Base-by-base conservation (phyloP, 2,113 vertebrate genomes). In the Amphiprion percula region DNA sequence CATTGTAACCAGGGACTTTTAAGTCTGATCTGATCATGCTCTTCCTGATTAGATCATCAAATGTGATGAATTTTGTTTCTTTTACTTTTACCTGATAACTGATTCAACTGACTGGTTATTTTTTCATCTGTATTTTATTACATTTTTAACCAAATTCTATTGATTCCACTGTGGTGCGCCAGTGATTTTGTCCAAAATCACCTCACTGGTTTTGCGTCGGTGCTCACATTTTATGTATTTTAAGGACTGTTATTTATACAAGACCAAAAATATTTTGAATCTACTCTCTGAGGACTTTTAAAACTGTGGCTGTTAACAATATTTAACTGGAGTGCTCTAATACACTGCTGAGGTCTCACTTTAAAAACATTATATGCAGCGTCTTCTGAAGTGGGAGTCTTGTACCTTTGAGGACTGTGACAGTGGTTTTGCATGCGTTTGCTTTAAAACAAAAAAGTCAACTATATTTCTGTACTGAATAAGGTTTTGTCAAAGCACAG, bases 171-270 rank as follows among this genome's bases (percentile, higher is more conserved):
- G 52, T 23, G 24, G 24, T 79, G 59, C 46, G 33, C 17, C 61
- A 39, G 50, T 53, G 46, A 60, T 39, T 68, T 64, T 63, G 3
- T 41, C 37, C 44, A 49, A n/a, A 67, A 11, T 53, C 1, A 44
- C 68, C 26, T 39, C 67, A 70, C 68, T 82, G 61, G 65, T 9
- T 88, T 70, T 67, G 53, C 50, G 58, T 64, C 37, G 7, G 17
- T 74, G n/a, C 46, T 55, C 26, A 60, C 33, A n/a, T 67, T 79
- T 55, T 10, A 39, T 39, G 23, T 64, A 0, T 76, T 80, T 63
- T 53, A 73, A 76, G 17, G 63, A 62, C 7, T 56, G 28, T 62
- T 83, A 68, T 77, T 82, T 80, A 74, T 76, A 63, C 24, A 52
- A 23, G 1, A 71, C 19, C 75, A 80, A 74, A 74, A 77, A 55